Conservation (phyloP, 2,888 invertebrate species). For the Tethea ocularis region DNA sequence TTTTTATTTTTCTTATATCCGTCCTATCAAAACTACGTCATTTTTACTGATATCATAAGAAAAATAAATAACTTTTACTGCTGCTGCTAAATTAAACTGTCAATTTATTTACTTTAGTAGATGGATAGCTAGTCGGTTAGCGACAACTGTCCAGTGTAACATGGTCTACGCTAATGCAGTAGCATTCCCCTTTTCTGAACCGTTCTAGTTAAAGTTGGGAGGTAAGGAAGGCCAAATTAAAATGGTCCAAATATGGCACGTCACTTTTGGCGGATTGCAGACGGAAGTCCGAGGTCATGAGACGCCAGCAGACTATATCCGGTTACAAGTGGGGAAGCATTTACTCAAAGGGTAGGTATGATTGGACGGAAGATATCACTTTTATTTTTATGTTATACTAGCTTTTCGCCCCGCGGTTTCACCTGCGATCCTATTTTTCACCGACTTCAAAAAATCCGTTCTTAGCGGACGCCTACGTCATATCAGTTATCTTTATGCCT, state of each 20-base stretch:
- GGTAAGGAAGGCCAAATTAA: conserved; percentile 21
- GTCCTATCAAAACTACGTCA: not conserved
- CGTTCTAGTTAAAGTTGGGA: conserved; percentile 3
- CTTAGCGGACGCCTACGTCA: no score
- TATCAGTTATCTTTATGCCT: no score
- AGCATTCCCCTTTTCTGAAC: not conserved
- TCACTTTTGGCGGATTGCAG: conserved; percentile 56
- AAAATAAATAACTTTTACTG: conserved; percentile 19
- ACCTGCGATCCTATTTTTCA: no score
- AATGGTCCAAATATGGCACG: conserved; percentile 48
- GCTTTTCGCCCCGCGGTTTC: no score
- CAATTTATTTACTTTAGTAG: conserved; percentile 64
- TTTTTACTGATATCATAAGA: not conserved
- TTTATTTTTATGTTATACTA: conserved; percentile 3
- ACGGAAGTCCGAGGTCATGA: conserved; percentile 67
- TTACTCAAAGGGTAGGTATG: conserved; percentile 35
- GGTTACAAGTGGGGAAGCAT: conserved; percentile 44
- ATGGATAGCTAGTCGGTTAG: conserved; percentile 60
- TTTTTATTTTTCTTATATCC: not conserved
- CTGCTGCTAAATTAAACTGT: conserved; percentile 61
- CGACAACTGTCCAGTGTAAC: conserved; percentile 37
- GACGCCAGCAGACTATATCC: conserved; percentile 58
- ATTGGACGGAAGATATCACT: conserved; percentile 23
- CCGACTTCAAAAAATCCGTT: no score
- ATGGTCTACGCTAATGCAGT: conserved; percentile 24